Percentiles rank a stretch among this genome's conserved stretches.
These are phyloP conservation scores for Meloidogyne exigua DNA, from an alignment of 1,140 invertebrate genomes.

Conservation along the genomic window DNA sequence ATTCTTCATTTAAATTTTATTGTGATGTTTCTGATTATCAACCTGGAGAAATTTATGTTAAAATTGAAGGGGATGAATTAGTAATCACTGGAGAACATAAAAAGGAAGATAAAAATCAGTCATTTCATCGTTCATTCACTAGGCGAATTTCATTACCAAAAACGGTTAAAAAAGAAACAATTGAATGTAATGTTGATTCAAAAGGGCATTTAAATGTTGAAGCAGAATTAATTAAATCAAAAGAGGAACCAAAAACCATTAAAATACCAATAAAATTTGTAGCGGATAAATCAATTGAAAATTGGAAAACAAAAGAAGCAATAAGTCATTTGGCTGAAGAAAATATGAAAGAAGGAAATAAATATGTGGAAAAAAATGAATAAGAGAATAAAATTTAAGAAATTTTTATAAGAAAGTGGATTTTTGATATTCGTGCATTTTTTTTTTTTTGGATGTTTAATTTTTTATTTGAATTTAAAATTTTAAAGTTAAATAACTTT, in stretches of 20 bases:
- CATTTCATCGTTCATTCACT: not conserved
- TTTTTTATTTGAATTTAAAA: too few species aligned
- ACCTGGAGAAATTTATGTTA: not conserved
- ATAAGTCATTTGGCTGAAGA: not conserved
- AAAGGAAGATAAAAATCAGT: not conserved
- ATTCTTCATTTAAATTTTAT: not conserved
- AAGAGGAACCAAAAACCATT: not conserved
- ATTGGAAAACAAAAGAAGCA: not conserved
- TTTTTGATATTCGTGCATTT: too few species aligned
- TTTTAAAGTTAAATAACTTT: too few species aligned
- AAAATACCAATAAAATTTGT: not conserved
- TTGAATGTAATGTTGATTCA: not conserved
- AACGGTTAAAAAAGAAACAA: not conserved
- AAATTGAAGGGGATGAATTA: not conserved
- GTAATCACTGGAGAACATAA: not conserved
- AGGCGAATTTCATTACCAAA: not conserved
- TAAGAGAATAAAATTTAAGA: not conserved
- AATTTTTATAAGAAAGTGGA: not conserved
- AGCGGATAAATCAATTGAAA: not conserved
- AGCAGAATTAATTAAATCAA: not conserved
- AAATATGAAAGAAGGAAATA: not conserved
- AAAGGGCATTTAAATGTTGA: not conserved
- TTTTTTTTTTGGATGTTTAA: too few species aligned
- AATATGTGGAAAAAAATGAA: not conserved
- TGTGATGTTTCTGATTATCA: constrained; percentile 5